These are phyloP conservation scores for Mormyrops attenuatus DNA, from an alignment of 2,797 vertebrate species.

Conservation along the genomic window DNA sequence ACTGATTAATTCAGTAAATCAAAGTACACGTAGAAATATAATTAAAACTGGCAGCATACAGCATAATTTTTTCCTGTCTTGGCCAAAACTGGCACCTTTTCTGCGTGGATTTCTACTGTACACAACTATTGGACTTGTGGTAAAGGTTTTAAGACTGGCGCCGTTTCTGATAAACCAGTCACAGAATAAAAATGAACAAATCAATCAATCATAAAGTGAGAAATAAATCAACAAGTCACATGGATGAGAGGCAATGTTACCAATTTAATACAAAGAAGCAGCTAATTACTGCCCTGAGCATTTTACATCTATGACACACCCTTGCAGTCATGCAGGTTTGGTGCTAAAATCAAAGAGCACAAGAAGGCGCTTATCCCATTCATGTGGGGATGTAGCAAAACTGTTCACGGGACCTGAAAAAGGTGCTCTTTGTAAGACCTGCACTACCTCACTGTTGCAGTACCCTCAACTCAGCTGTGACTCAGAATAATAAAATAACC, in stretches of 20 bases:
- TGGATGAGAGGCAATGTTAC: neutral
- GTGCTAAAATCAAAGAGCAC: neutral
- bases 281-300: neutral
- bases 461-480: neutral
- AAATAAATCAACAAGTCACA: neutral
- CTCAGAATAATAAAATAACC: no score
- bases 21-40: neutral
- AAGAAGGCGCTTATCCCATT: neutral
- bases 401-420: neutral
- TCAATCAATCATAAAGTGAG: neutral
- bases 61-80: neutral
- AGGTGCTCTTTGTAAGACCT: neutral
- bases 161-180: neutral
- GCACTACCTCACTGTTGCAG: neutral
- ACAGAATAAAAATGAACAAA: neutral
- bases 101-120: neutral
- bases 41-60: neutral
- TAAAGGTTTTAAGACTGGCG: neutral
- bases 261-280: neutral
- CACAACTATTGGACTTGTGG: neutral
- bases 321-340: neutral
- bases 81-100: neutral
- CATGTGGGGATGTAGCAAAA: neutral
- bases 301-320: neutral
- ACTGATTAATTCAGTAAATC: neutral